These are phyloP conservation scores for Echeneis naucrates DNA, from an alignment of 2,797 vertebrate species.

Conservation along the genomic window DNA sequence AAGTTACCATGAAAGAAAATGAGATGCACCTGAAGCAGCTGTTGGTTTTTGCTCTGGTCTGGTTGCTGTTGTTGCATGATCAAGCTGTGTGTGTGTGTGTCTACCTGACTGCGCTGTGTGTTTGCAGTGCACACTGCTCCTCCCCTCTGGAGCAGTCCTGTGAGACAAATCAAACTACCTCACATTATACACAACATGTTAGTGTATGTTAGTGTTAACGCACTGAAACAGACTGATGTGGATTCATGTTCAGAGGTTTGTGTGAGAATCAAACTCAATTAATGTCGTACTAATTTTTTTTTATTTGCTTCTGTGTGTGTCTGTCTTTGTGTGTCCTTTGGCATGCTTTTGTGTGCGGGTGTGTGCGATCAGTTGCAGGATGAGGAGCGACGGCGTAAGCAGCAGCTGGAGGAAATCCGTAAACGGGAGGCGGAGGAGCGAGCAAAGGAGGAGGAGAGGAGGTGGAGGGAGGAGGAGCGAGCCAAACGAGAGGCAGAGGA, in stretches of 20 bases:
- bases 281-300: conserved; percentile 36
- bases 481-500: conserved; percentile 90
- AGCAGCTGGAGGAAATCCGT: conserved; percentile 96
- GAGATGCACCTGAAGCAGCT: conserved; percentile 40
- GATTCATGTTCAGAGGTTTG: conserved; percentile 6
- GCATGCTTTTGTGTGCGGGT: conserved; percentile 39
- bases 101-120: conserved; percentile 44
- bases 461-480: conserved; percentile 93
- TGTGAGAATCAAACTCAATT: neutral
- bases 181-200: conserved; percentile 37
- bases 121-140: conserved; percentile 72
- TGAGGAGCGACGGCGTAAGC: conserved; percentile 95
- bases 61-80: conserved; percentile 59
- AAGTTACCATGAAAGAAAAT: neutral
- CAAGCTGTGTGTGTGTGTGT: conserved; percentile 30
- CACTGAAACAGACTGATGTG: conserved; percentile 6
- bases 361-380: conserved; percentile 92
- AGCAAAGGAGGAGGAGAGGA: conserved; percentile 90
- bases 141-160: conserved; percentile 52
- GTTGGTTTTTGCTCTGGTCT: conserved; percentile 18
- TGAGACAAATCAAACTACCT: conserved; percentile 42
- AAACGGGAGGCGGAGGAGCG: conserved; percentile 95
- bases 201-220: conserved; percentile 24
- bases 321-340: conserved; percentile 28
- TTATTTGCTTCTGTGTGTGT: conserved; percentile 34